Percentiles rank a stretch among this genome's conserved stretches.
Evolutionary conservation across 2,797 vertebrate genomes (phyloP).

Genomic region (Hirundo rustica): DNA sequence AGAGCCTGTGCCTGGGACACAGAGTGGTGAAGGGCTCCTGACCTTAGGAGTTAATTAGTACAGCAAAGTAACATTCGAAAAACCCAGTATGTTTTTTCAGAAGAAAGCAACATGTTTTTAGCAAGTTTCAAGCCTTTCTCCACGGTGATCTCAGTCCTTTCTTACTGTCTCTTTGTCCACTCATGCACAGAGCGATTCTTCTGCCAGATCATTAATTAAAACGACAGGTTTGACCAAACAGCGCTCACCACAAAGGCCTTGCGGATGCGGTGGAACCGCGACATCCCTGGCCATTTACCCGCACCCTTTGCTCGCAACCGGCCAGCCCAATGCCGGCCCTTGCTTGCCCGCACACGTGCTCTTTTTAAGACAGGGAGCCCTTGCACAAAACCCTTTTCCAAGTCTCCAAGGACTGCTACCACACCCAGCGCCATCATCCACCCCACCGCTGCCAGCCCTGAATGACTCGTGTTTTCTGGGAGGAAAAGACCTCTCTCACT

Average conservation of each 20-base stretch:
- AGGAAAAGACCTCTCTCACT: background rate
- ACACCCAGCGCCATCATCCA: background rate
- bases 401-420: background rate
- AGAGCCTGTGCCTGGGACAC: background rate
- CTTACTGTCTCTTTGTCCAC: background rate
- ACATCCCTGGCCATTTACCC: accelerated
- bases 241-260: accelerated
- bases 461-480: accelerated
- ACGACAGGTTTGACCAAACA: background rate
- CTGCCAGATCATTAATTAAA: background rate
- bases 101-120: background rate
- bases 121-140: background rate
- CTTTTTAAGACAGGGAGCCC: accelerated
- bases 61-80: background rate
- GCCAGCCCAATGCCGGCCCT: background rate
- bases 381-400: background rate
- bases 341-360: background rate
- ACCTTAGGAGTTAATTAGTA: background rate
- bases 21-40: accelerated
- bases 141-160: background rate
- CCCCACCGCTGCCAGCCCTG: background rate
- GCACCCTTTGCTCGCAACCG: accelerated
- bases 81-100: background rate
- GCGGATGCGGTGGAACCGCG: accelerated
- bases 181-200: background rate